These are phyloP conservation scores for Melanargia galathea DNA, from an alignment of 2,888 invertebrate species.

Conservation along the genomic window DNA sequence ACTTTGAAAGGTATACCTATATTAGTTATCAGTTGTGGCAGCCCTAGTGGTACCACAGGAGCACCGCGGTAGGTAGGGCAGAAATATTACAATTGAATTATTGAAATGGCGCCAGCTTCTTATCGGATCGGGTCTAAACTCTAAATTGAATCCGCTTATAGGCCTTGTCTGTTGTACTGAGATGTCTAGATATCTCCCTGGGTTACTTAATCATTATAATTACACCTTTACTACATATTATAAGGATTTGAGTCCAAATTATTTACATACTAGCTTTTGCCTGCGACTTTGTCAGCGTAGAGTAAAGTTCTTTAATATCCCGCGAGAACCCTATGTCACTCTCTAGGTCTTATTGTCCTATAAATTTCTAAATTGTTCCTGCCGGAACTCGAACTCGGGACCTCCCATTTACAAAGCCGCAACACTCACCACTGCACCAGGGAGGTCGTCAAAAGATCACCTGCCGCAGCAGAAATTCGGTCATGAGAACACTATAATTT, in stretches of 20 bases:
- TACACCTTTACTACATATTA: background rate
- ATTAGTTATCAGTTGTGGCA: too few relatives aligned
- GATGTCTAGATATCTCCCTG: slow-evolving; percentile 3
- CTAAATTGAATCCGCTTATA: slow-evolving; percentile 19
- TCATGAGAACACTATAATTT: too few relatives aligned
- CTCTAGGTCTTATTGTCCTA: too few relatives aligned
- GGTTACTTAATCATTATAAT: background rate
- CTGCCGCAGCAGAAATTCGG: too few relatives aligned
- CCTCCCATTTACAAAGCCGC: too few relatives aligned
- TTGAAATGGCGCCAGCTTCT: slow-evolving; percentile 25
- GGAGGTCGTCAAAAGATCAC: too few relatives aligned
- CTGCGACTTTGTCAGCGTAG: too few relatives aligned
- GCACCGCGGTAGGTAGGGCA: slow-evolving; percentile 5
- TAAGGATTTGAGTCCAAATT: background rate
- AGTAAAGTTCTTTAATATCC: too few relatives aligned
- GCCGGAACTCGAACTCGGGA: too few relatives aligned
- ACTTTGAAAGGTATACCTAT: too few relatives aligned
- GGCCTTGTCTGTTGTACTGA: slow-evolving; percentile 1
- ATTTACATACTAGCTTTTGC: background rate
- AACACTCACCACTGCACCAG: background rate
- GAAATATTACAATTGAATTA: slow-evolving; percentile 34
- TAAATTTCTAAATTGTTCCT: too few relatives aligned
- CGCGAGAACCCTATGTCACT: too few relatives aligned
- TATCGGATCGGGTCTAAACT: slow-evolving; percentile 29
- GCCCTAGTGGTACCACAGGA: background rate